Percentiles rank a stretch among this genome's conserved stretches.
Conservation (phyloP, 2,888 invertebrate genomes). For the Ditula angustiorana region DNA sequence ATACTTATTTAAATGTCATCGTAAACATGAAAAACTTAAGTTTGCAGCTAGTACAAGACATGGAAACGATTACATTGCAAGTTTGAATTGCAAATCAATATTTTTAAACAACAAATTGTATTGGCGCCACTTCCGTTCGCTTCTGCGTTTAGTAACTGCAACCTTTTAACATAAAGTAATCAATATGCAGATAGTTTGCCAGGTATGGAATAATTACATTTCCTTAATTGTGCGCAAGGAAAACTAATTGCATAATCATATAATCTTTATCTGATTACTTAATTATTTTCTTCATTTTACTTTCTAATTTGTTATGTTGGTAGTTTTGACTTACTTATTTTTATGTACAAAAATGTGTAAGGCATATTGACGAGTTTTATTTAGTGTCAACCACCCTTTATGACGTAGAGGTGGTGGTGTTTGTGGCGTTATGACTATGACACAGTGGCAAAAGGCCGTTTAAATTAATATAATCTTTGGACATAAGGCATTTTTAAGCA, state of each 20-base stretch:
- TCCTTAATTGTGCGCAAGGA: no score
- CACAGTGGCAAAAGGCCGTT: no score
- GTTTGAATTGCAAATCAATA: conserved; percentile 43
- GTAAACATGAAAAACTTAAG: background rate
- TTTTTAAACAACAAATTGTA: conserved; percentile 41
- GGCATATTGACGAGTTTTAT: no score
- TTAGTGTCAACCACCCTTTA: background rate
- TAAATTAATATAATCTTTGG: no score
- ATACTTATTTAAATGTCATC: conserved; percentile 36
- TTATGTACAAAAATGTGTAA: background rate
- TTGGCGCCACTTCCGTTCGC: conserved; percentile 44
- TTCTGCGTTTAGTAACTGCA: conserved; percentile 42
- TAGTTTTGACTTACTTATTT: background rate
- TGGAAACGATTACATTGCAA: conserved; percentile 10
- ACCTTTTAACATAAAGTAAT: conserved; percentile 19
- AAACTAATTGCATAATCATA: no score
- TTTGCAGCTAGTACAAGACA: background rate
- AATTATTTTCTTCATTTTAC: no score
- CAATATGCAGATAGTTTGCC: conserved; percentile 16
- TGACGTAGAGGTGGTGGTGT: background rate
- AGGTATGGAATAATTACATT: no score
- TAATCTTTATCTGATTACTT: no score
- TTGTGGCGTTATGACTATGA: background rate
- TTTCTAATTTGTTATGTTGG: background rate
- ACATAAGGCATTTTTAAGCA: no score